Conservation (phyloP, 2,888 invertebrate species). For the Melipona bicolor region DNA sequence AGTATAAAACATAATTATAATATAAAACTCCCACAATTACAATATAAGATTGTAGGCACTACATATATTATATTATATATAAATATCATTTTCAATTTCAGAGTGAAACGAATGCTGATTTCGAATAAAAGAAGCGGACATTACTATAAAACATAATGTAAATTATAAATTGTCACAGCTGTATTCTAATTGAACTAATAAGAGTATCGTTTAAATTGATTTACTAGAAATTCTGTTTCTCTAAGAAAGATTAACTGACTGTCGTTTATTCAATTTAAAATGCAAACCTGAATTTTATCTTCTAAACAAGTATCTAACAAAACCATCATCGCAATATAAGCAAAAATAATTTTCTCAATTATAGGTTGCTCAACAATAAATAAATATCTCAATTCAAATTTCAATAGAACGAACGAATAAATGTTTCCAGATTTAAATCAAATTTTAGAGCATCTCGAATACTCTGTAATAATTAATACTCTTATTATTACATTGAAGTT, state of each 20-base stretch:
- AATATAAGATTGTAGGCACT: too few species aligned
- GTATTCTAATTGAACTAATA: constrained; percentile 20
- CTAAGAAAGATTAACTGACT: constrained; percentile 37
- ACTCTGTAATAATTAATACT: too few species aligned
- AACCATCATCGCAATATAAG: neutral
- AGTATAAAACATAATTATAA: too few species aligned
- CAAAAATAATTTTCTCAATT: neutral
- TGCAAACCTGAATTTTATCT: neutral
- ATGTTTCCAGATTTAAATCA: neutral
- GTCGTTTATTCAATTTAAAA: neutral
- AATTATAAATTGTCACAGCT: constrained; percentile 48
- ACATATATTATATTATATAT: neutral
- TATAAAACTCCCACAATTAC: neutral
- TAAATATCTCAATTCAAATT: neutral
- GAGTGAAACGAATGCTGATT: constrained; percentile 39
- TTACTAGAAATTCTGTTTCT: constrained; percentile 30
- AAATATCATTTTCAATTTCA: constrained; percentile 16
- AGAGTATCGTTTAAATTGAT: constrained; percentile 32
- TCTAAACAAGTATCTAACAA: neutral
- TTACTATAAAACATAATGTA: constrained; percentile 38
- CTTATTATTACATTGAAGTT: too few species aligned
- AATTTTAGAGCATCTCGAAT: too few species aligned
- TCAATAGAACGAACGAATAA: neutral
- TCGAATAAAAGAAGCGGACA: constrained; percentile 29
- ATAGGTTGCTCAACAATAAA: neutral